Base-by-base conservation (phyloP, 1,140 invertebrate genomes). In the Mycetomoellerius zeteki region DNA sequence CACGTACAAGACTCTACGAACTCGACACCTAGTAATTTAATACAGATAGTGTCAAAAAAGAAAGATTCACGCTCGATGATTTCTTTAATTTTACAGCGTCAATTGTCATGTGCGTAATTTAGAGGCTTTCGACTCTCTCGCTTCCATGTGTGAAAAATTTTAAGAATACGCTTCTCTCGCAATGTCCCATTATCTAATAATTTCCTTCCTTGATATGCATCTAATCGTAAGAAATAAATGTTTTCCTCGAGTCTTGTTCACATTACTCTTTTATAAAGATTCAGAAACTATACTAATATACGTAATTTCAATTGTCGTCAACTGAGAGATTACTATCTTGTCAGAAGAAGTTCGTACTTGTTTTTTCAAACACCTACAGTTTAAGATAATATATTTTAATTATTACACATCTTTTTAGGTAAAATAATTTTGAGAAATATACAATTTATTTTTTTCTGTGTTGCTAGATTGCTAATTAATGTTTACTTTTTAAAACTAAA, bases 41-140 rank as follows among this genome's bases (percentile, higher is more conserved):
- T 47, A 33, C 27, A 16, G 54, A 84, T 75, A 73, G 14, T 33
- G 80, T 84, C 54, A 24, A 62, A 84, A 73, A 60, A 60, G 27
- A 54, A 69, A 71, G 52, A 47, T 84, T 75, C 80, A 84, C 80
- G 80, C 69, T 60, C 56, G n/a, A 50, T 8, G 69, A 75, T 47
- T 84, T 60, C n/a, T 2, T 33, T 73, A 30, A 84, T 84, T 84
- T 73, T 47, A 60, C 33, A 19, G 24, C n/a, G 37, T 33, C 10
- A 43, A 43, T 43, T 21, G 37, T 60, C 27, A n/a, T 73, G 37
- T 60, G 30, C 54, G 64, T 81, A 43, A 16, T 60, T 75, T 84
- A 33, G 19, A n/a, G n/a, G 27, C 27, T 75, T 75, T 71, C 56
- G 69, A 19, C 12, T 37, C 14, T 21, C n/a, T n/a, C 10, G 12